Base-by-base conservation (phyloP, 2,797 vertebrate genomes). In the Melanogrammus aeglefinus region DNA sequence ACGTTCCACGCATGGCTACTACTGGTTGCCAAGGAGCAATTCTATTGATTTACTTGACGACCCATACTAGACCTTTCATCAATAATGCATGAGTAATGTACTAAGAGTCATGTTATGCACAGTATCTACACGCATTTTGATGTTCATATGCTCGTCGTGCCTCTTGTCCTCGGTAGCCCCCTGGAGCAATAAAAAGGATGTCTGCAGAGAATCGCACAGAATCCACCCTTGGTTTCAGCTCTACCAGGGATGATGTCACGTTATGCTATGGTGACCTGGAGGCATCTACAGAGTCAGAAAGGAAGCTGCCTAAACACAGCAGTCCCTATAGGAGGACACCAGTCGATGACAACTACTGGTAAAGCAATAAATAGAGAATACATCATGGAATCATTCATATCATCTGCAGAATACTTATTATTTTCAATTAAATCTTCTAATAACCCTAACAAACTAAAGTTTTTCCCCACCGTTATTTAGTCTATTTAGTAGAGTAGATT, bases 201-300 rank as follows among this genome's bases (percentile, higher is more conserved):
- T 89, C 88, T 80, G 83, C 81, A 76, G 93, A 89, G 82, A 81
- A 85, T 76, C 78, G 80, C 3, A 78, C 82, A 2, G 85, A 83
- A 77, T 76, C 81, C 69, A n/a, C 76, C 1, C 80, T 80, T 79
- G 86, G 86, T 69, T 85, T 86, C 82, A 88, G 81, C 77, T 87
- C 85, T 27, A 77, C 84, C 27, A 77, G 78, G 73, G 84, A 88
- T 9, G 90, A 91, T 75, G 72, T 57, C 29, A 36, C 81, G 33
- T 72, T 89, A 47, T 85, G 72, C 74, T 82, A 75, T 51, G 75
- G 76, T 0, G 85, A 90, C 13, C 82, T 83, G 21, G 86, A 83
- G 0, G 66, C 69, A 63, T 84, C 84, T 16, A 76, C 29, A 41
- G 89, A 86, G 57, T 72, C 44, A 0, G 63, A 76, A 18, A 83